phyloP scores from a whole-genome alignment of 2,888 invertebrate genomes.

The Chymomyza fuscimana region DNA sequence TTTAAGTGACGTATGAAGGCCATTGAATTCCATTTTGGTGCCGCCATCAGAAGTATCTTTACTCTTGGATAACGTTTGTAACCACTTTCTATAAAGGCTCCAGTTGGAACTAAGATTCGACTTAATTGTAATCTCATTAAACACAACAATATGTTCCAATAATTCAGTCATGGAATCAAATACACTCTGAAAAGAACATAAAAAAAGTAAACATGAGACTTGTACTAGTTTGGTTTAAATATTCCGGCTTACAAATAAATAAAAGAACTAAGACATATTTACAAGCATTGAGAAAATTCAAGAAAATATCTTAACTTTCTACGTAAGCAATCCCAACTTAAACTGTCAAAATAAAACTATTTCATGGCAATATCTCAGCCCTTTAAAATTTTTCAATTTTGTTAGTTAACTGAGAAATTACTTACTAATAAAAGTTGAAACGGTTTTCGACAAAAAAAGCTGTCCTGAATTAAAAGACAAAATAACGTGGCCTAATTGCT shows the following conservation, averaged over 20 bases:
- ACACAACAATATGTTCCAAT: slow-evolving; percentile 83
- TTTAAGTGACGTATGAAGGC: slow-evolving; percentile 86
- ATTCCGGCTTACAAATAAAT: neutral
- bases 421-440: too few relatives aligned
- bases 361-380: too few relatives aligned
- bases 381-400: too few relatives aligned
- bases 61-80: slow-evolving; percentile 85
- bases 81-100: slow-evolving; percentile 87
- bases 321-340: too few relatives aligned
- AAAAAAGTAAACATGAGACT: neutral
- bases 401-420: too few relatives aligned
- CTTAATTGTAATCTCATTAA: slow-evolving; percentile 79
- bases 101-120: slow-evolving; percentile 83
- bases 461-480: too few relatives aligned
- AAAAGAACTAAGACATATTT: too few relatives aligned
- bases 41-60: slow-evolving; percentile 82
- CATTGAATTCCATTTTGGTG: slow-evolving; percentile 82
- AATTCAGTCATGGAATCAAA: slow-evolving; percentile 84
- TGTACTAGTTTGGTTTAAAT: neutral
- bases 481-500: too few relatives aligned
- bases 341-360: too few relatives aligned
- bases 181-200: slow-evolving; percentile 59
- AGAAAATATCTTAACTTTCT: too few relatives aligned
- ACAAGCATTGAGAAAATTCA: too few relatives aligned
- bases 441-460: too few relatives aligned